Conservation (phyloP, 1,140 invertebrate genomes). For the Lepidurus couesii region DNA sequence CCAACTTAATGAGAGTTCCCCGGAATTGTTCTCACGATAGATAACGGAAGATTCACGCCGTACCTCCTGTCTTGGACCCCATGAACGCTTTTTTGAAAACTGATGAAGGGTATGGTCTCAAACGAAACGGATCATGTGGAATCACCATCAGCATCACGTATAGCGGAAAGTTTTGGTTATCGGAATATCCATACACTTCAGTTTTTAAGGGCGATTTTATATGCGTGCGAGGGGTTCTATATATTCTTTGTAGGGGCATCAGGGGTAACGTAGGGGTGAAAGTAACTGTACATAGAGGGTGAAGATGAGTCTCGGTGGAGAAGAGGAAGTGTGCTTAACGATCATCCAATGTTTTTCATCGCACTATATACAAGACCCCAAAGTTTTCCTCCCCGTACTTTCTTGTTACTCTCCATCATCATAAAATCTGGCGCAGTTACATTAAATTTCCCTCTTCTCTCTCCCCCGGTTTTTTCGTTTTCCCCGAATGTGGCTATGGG, state of each 20-base stretch:
- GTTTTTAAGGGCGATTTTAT: neutral
- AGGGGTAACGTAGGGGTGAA: neutral
- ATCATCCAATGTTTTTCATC: slow-evolving; percentile 19
- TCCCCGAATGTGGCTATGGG: neutral
- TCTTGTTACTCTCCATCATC: slow-evolving; percentile 17
- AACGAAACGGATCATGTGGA: neutral
- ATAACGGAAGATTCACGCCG: neutral
- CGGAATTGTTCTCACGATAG: neutral
- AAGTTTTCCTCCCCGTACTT: slow-evolving; percentile 1
- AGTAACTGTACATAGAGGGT: neutral
- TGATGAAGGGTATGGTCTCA: neutral
- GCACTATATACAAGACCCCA: slow-evolving; percentile 12
- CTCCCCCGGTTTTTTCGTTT: neutral
- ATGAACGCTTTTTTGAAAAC: neutral
- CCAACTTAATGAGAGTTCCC: neutral
- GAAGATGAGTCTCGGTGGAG: slow-evolving; percentile 20
- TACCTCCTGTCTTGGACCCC: neutral
- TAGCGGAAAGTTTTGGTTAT: neutral
- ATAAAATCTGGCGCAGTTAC: slow-evolving; percentile 15
- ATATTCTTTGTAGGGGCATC: neutral
- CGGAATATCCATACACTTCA: neutral
- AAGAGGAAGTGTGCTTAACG: slow-evolving; percentile 1
- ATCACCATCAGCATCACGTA: neutral
- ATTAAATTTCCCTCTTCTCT: neutral
- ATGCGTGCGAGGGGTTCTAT: neutral